Base-by-base conservation (phyloP, 2,888 invertebrate genomes). In the Drosophila kambysellisi region DNA sequence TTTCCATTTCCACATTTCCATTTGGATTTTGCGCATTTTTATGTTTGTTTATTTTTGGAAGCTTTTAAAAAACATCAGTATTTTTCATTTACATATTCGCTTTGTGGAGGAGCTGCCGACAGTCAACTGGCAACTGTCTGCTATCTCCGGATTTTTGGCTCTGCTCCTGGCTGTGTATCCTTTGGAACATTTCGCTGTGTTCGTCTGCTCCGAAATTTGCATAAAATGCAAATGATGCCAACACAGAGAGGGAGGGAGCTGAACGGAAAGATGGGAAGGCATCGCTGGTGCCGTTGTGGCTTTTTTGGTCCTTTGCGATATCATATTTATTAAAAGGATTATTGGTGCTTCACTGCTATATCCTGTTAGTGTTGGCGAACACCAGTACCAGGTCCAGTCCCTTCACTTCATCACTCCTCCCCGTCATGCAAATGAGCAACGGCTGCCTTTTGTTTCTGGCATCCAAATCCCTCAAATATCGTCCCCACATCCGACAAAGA, bases 301-400 rank as follows among this genome's bases (percentile, higher is more conserved):
- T 90, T 90, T 90, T 89, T 90, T 83, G 91, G 85, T 88, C 91
- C 88, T 88, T 90, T 91, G 89, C 89, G 91, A 91, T 92, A 92
- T 91, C 90, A 91, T 92, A 92, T 92, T 92, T 92, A 91, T 90
- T 90, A 91, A 92, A 92, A 91, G 92, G 91, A 92, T 92, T 92
- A 92, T 92, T 91, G 92, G 88, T 91, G 91, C 88, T 91, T 90
- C 84, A 85, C 90, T 83, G 87, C 73, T 77, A 84, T 87, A 91
- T 91, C 91, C 92, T 92, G 92, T 89, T 84, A 87, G 90, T 90
- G 81, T 74, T 81, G 83, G 75, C 67, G 79, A 52, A 67, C 76
- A 76, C 59, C 71, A 63, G 48, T 46, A 56, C 58, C 29, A 25
- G 39, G 11, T 60, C 17, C 65, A 33, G 29, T 52, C 29, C 52